Evolutionary conservation across 37 sponge, comb jelly and placozoan genomes (phyloP).

Genomic region (Chondrilla cf. caribensis): DNA sequence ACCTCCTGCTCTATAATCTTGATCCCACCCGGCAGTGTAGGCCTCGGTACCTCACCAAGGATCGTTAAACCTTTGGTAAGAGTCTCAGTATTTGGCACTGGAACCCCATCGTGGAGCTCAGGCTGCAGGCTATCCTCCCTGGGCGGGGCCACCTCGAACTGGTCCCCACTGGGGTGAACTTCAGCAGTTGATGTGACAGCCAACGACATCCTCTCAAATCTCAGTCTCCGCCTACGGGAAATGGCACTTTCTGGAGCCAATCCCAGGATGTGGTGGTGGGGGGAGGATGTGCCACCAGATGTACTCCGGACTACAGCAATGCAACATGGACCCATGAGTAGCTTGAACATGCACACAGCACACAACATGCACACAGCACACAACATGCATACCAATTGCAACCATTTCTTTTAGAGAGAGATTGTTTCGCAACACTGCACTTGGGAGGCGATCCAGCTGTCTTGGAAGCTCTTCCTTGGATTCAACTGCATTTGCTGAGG

Average conservation of each 20-base stretch:
- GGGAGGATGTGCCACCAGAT: background rate
- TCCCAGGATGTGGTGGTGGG: conserved; percentile 43
- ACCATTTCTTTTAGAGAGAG: conserved; percentile 68
- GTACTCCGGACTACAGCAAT: conserved; percentile 14
- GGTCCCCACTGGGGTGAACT: background rate
- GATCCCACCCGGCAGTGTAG: background rate
- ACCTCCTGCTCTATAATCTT: background rate
- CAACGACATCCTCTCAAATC: conserved; percentile 35
- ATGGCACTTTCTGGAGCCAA: conserved; percentile 74
- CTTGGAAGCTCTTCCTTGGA: background rate
- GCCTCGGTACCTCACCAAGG: background rate
- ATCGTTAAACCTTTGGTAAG: background rate
- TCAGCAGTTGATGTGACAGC: background rate
- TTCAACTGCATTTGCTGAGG: background rate
- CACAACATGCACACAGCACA: background rate
- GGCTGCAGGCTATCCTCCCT: background rate
- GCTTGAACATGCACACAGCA: background rate
- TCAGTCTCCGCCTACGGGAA: conserved; percentile 29
- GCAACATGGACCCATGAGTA: background rate
- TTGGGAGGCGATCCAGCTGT: conserved; percentile 6
- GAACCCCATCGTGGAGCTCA: background rate
- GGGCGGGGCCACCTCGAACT: background rate
- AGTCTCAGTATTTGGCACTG: background rate
- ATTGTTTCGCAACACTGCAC: conserved; percentile 11
- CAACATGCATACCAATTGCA: conserved; percentile 26